A percentile compares a stretch with the other conserved stretches of the same genome.
These are phyloP conservation scores for Dolichallabes microphthalmus DNA, from an alignment of 2,113 vertebrate genomes.

Conservation along the genomic window DNA sequence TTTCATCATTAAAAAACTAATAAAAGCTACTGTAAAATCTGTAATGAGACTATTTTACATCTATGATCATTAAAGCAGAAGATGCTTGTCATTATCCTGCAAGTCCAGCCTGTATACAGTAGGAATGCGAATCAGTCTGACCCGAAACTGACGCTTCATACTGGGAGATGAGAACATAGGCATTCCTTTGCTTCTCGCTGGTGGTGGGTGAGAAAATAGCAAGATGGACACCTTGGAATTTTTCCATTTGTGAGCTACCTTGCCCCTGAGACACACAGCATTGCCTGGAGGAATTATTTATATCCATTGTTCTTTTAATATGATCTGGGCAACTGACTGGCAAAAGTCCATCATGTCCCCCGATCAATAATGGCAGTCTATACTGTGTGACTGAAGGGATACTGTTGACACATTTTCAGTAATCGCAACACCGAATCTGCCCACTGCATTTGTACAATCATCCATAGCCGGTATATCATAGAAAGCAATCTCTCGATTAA, in stretches of 20 bases:
- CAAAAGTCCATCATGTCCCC: constrained; percentile 34
- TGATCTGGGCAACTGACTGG: constrained; percentile 32
- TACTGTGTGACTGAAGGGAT: constrained; percentile 3
- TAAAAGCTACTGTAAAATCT: not conserved
- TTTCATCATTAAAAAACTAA: constrained; percentile 14
- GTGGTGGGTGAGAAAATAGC: not conserved
- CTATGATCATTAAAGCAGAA: constrained; percentile 11
- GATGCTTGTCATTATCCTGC: not conserved
- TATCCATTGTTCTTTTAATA: constrained; percentile 38
- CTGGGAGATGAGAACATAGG: constrained; percentile 23
- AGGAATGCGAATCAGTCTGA: constrained; percentile 31
- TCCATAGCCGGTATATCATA: not conserved
- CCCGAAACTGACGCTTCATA: not conserved
- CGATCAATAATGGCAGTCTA: constrained; percentile 35
- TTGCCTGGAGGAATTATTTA: constrained; percentile 42
- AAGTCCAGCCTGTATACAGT: not conserved
- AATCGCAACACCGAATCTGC: constrained; percentile 18
- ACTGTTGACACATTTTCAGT: constrained; percentile 24
- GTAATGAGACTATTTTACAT: not conserved
- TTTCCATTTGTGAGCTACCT: constrained; percentile 34
- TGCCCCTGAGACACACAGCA: constrained; percentile 31
- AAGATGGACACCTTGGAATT: constrained; percentile 1
- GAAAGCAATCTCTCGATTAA: not conserved
- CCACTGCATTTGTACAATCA: not conserved
- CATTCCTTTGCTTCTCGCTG: not conserved